Percentiles rank a stretch among this genome's conserved stretches.
Conservation (phyloP, 2,888 invertebrate genomes). For the Rhagium mordax region DNA sequence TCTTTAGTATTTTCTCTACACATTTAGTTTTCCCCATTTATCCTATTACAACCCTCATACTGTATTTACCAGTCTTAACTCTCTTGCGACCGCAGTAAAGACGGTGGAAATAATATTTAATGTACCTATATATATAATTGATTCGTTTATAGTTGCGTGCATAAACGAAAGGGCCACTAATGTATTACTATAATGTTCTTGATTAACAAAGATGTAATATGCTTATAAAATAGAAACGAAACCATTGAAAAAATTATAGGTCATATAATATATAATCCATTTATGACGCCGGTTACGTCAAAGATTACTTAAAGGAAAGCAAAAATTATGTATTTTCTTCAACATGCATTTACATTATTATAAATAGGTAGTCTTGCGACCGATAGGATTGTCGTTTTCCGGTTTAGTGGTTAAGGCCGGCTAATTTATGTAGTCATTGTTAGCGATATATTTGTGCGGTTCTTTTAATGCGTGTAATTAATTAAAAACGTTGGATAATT, state of each 20-base stretch:
- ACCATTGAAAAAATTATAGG: constrained; percentile 11
- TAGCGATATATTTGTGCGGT: too few species aligned
- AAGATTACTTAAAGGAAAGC: not conserved
- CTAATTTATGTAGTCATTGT: too few species aligned
- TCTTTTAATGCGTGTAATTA: too few species aligned
- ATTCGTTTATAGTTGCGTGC: not conserved
- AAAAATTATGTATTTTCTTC: not conserved
- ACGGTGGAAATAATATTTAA: too few species aligned
- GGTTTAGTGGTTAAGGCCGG: not conserved
- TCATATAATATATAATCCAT: constrained; percentile 9
- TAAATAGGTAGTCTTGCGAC: not conserved
- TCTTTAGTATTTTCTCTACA: too few species aligned
- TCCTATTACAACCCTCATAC: too few species aligned
- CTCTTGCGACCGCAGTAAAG: too few species aligned
- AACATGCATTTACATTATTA: not conserved
- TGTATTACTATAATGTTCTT: not conserved
- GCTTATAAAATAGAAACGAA: constrained; percentile 1
- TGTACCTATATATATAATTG: not conserved
- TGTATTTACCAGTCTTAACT: too few species aligned
- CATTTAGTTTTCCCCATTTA: too few species aligned
- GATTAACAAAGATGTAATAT: not conserved
- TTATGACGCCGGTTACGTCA: constrained; percentile 16
- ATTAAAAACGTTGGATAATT: not conserved
- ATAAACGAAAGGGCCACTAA: not conserved
- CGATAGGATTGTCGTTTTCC: not conserved